Evolutionary conservation across 2,113 vertebrate species (phyloP), one percentile per base, ranked within the genome.

Genomic region (Ariopsis seemanni): DNA sequence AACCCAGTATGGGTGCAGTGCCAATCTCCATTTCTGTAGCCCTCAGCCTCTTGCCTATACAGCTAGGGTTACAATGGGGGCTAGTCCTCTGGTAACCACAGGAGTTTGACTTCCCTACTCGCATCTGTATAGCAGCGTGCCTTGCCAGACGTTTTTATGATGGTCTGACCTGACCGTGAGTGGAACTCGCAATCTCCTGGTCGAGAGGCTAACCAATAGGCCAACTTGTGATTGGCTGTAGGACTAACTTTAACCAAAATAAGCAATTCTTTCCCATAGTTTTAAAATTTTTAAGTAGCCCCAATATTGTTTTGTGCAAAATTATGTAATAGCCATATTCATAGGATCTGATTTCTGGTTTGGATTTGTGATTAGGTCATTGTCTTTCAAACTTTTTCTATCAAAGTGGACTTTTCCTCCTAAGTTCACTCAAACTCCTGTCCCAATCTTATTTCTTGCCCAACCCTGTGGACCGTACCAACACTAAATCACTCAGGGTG

Each of bases 401-500:
- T 10, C n/a, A 7, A 60, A 18, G 34, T 22, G 22, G 18, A 63
- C 4, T 27, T 65, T 18, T 17, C 27, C 57, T 52, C 7, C 34
- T 20, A 85, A 60, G 22, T 22, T 10, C 18, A 74, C 42, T 20
- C 71, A 20, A 48, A 62, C 7, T 53, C 34, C 25, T 50, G 30
- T 77, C 42, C n/a, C 57, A 67, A 20, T 65, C 20, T 67, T 60
- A 55, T 77, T 77, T 77, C 53, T 14, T 86, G 30, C 78, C 22
- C 65, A 71, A 14, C 1, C 11, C 50, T 34, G 10, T 69, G 27
- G 63, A 42, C 58, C 48, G 7, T 55, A 20, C 77, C 27, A 81
- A 71, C 52, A 71, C 30, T 81, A 86, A 81, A 34, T 80, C 74
- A 22, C 48, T 86, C 60, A 52, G 14, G 42, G 11, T 30, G 50